phyloP scores from a whole-genome alignment of 2,113 vertebrate genomes.

The Hippopotamus amphibius region DNA sequence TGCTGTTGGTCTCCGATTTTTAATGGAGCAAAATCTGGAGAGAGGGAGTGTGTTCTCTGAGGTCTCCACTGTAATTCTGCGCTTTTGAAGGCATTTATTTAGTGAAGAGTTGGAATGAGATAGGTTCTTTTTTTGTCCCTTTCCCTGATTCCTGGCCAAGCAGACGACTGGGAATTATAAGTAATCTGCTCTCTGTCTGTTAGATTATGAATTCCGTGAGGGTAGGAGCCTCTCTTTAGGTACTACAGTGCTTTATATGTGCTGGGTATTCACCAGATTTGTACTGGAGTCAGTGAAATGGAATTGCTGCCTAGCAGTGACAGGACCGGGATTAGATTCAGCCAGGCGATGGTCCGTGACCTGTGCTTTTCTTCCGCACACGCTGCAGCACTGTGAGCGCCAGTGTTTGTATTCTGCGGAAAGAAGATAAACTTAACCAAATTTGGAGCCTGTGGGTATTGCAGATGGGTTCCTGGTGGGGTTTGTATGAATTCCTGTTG shows the following conservation, averaged over 20 bases:
- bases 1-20: background rate
- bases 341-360: background rate
- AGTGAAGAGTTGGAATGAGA: background rate
- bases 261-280: background rate
- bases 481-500: background rate
- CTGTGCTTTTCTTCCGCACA: background rate
- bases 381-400: background rate
- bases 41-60: background rate
- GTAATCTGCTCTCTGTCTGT: background rate
- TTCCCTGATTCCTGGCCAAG: background rate
- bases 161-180: background rate
- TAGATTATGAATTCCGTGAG: background rate
- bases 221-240: background rate
- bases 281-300: background rate
- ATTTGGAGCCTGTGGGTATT: background rate
- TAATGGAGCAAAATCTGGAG: background rate
- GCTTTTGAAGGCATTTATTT: background rate
- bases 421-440: background rate
- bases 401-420: background rate
- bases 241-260: background rate
- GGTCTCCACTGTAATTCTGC: background rate
- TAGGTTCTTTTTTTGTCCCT: background rate
- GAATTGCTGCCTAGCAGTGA: constrained; percentile 12
- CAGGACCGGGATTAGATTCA: constrained; percentile 19
- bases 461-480: background rate